Base-by-base conservation (phyloP, 2,797 vertebrate genomes). In the Cyprinella venusta region DNA sequence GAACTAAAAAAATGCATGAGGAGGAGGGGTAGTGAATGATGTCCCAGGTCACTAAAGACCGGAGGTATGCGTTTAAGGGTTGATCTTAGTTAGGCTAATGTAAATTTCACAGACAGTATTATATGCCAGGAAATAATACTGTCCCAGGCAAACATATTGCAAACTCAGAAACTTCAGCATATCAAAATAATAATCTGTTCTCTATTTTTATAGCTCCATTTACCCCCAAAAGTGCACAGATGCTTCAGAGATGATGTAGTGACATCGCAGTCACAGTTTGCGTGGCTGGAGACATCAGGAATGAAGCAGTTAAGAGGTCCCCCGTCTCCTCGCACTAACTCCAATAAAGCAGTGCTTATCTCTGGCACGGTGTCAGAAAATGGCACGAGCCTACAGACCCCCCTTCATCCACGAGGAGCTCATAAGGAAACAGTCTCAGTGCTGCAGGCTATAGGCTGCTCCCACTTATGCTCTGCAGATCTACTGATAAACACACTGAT, bases 241-340 rank as follows among this genome's bases (percentile, higher is more conserved):
- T 86, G 85, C 80, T 82, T 86, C 59, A 80, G 67, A 77, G 76
- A 88, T 84, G 82, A 86, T 81, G 87, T 77, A 81, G 72, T 30
- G n/a, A 59, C 71, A 61, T 59, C 40, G 18, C 68, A 84, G 79
- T 87, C 77, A 50, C 67, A 83, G 70, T 68, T 76, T 79, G 83
- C 40, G 74, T 76, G 76, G 59, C 65, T 80, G 48, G 50, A 79
- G 71, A 65, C 38, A 40, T 78, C 26, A 77, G 59, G 50, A 45
- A 36, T 72, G 76, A 83, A 69, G 75, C 70, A 24, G 19, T 77
- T 50, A 75, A 80, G 72, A 64, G 30, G 48, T 82, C 30, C 26
- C 48, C 26, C n/a, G 12, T 81, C 65, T 71, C 24, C 16, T 24
- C 10, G 19, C 70, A 24, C 48, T 56, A 42, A 64, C 36, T 80